Evolutionary conservation across 2,888 invertebrate species (phyloP).

Genomic region (Lasioglossum vierecki): DNA sequence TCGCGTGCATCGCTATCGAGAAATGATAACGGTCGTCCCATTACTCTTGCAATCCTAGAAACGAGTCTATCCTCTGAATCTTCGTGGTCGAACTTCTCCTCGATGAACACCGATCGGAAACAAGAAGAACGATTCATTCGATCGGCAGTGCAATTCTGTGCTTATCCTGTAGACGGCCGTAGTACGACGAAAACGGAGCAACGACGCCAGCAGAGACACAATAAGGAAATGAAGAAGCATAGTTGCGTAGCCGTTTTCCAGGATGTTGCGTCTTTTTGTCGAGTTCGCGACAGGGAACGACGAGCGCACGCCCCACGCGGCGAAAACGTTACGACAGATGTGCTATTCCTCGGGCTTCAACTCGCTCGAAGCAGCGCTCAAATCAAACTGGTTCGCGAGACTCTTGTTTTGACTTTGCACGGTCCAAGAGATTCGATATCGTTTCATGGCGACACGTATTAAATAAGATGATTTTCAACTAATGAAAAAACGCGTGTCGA

Average conservation of each 20-base stretch:
- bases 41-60: no score
- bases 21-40: no score
- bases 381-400: constrained; percentile 21
- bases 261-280: constrained; percentile 62
- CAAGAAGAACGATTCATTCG: no score
- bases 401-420: constrained; percentile 33
- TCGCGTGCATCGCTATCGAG: no score
- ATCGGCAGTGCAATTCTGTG: no score
- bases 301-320: constrained; percentile 65
- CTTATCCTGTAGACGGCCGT: neutral
- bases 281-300: constrained; percentile 54
- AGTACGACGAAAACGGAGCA: constrained; percentile 9
- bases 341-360: constrained; percentile 41
- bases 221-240: constrained; percentile 55
- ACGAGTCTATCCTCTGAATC: no score
- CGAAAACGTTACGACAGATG: constrained; percentile 68
- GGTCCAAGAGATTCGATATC: neutral
- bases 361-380: neutral
- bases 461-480: no score
- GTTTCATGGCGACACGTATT: constrained; percentile 1
- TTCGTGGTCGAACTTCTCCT: neutral
- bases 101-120: neutral
- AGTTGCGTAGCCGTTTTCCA: constrained; percentile 58
- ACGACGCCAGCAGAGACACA: constrained; percentile 1
- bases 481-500: no score